Evolutionary conservation across 2,888 invertebrate species (phyloP), one percentile per base, ranked within the genome.

Genomic region (Megalurothrips usitatus): DNA sequence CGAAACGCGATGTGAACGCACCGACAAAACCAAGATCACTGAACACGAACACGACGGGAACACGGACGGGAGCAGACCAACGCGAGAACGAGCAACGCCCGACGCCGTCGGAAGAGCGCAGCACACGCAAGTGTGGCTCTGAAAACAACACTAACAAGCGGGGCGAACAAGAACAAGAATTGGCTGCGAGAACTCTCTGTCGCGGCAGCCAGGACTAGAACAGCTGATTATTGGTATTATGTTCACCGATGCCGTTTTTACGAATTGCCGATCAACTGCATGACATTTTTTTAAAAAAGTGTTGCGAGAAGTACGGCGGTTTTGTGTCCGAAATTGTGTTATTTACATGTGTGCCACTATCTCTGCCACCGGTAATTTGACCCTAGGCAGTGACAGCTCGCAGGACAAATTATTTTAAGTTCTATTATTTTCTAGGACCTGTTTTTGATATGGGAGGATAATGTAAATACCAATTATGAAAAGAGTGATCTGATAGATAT

Each of bases 91-190:
- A 75, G 68, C 23, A 23, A 68, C 63, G 63, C 19, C n/a, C 68
- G 68, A 68, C 68, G 68, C 68, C 68, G 68, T 75, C 68, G 68
- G 68, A 26, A 75, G 68, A 75, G 68, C 68, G 68, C 68, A 75
- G 68, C 68, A 75, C 68, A 75, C 68, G 68, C 68, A 75, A 26
- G 68, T 26, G n/a, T 14, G 23, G 68, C 68, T 43, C 34, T 43
- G 34, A 43, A 26, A 75, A 75, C 68, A 75, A 75, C 23, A 75
- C 23, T 8, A 75, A 75, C 23, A 26, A 26, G 58, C 11, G 4
- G 68, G 9, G 68, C 58, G 11, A 75, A 75, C 68, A 75, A 75
- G 0, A 75, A 75, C 26, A 75, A 26, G 26, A 26, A 4, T 26
- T 75, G 68, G 68, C 68, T 26, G 68, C 23, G 68, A 26, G 23